These are phyloP conservation scores for Galendromus occidentalis DNA, from an alignment of 1,140 invertebrate genomes.

Conservation along the genomic window DNA sequence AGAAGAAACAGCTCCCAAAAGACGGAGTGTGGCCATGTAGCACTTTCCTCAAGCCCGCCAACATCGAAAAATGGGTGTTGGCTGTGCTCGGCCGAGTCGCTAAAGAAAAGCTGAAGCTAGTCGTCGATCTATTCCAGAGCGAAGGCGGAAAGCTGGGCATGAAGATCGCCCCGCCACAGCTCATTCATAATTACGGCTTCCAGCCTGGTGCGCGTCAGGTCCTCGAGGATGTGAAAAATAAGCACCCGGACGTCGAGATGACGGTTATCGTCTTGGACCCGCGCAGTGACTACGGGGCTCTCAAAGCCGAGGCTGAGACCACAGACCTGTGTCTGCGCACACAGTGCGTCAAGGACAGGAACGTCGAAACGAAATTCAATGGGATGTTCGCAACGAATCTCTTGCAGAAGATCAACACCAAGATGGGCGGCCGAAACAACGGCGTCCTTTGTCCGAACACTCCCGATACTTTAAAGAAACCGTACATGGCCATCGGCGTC, in stretches of 20 bases:
- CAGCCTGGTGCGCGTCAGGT: neutral
- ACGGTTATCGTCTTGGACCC: constrained; percentile 11
- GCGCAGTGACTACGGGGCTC: constrained; percentile 31
- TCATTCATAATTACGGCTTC: neutral
- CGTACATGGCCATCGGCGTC: neutral
- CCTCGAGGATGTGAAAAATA: neutral
- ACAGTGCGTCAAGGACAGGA: constrained; percentile 47
- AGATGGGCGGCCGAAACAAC: neutral
- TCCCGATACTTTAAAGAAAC: neutral
- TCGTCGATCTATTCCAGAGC: neutral
- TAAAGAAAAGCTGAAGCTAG: neutral
- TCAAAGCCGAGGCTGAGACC: constrained; percentile 56
- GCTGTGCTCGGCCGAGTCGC: neutral
- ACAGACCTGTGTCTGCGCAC: constrained; percentile 46
- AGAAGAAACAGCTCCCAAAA: constrained; percentile 1
- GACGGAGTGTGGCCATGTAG: neutral
- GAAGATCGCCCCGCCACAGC: neutral
- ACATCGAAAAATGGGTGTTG: neutral
- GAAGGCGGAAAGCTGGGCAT: neutral
- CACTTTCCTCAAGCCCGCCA: neutral
- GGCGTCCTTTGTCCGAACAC: neutral
- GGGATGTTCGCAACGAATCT: neutral
- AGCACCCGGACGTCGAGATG: neutral
- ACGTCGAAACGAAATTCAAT: neutral
- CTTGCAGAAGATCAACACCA: neutral